Conservation (phyloP, 2,888 invertebrate genomes). For the Leucophenga maculata region DNA sequence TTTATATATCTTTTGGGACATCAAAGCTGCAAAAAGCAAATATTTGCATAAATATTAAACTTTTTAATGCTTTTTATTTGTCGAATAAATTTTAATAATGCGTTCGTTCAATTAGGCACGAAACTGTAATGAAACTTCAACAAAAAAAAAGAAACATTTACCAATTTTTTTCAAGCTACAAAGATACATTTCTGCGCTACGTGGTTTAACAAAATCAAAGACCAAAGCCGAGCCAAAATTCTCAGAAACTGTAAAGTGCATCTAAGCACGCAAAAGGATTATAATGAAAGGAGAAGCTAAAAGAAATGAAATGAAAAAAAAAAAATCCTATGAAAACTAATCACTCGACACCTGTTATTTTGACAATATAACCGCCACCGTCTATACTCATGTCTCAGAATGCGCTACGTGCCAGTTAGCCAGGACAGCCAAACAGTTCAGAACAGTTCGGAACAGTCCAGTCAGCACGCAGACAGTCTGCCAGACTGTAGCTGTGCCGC, state of each 20-base stretch:
- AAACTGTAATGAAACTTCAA: too few relatives aligned
- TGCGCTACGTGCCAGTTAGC: slow-evolving; percentile 34
- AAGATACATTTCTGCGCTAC: too few relatives aligned
- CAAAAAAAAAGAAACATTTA: too few relatives aligned
- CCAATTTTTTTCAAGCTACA: too few relatives aligned
- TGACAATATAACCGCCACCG: slow-evolving; percentile 43
- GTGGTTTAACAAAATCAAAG: not conserved
- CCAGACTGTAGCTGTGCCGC: not conserved
- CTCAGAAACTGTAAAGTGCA: slow-evolving; percentile 33
- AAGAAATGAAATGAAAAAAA: not conserved
- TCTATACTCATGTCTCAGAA: slow-evolving; percentile 33
- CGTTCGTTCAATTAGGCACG: slow-evolving; percentile 3
- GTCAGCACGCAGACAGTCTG: not conserved
- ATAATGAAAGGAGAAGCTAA: slow-evolving; percentile 21
- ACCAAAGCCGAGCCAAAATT: slow-evolving; percentile 7
- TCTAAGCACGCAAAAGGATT: slow-evolving; percentile 33
- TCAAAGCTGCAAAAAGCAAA: not conserved
- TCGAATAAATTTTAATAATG: not conserved
- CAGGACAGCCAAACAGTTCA: too few relatives aligned
- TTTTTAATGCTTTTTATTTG: not conserved
- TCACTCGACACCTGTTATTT: slow-evolving; percentile 62
- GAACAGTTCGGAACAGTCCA: not conserved
- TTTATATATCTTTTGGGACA: not conserved
- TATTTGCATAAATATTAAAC: slow-evolving; percentile 12
- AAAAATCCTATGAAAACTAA: slow-evolving; percentile 45